A percentile compares a stretch with the other conserved stretches of the same genome.
Conservation (phyloP, 2,888 invertebrate genomes). For the Thalpophila matura region DNA sequence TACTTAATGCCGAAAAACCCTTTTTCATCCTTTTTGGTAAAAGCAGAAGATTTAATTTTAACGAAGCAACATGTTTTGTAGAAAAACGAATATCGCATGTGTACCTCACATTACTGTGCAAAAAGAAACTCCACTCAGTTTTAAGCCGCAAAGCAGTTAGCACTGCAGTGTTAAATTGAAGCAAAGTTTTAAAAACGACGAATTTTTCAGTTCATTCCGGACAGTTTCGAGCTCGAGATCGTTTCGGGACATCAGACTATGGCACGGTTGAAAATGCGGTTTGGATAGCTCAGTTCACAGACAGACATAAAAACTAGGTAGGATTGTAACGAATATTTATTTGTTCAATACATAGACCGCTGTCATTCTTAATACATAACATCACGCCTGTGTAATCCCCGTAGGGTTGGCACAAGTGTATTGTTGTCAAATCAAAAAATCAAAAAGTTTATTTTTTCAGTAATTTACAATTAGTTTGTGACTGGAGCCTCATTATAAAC, state of each 20-base stretch:
- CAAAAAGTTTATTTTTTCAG: too few relatives aligned
- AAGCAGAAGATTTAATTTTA: slow-evolving; percentile 11
- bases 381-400: too few relatives aligned
- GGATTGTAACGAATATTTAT: too few relatives aligned
- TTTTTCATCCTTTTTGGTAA: neutral
- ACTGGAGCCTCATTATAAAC: too few relatives aligned
- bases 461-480: too few relatives aligned
- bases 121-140: slow-evolving; percentile 40
- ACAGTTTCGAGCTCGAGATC: slow-evolving; percentile 2
- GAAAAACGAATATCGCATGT: slow-evolving; percentile 38
- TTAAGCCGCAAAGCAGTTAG: slow-evolving; percentile 49
- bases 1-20: neutral
- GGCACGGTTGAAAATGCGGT: slow-evolving; percentile 2
- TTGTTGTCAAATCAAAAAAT: too few relatives aligned
- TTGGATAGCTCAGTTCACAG: slow-evolving; percentile 12
- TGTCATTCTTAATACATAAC: too few relatives aligned
- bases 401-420: too few relatives aligned
- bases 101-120: slow-evolving; percentile 34
- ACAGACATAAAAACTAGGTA: slow-evolving; percentile 6
- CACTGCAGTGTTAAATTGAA: slow-evolving; percentile 46
- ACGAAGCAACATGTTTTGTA: slow-evolving; percentile 5
- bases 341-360: too few relatives aligned
- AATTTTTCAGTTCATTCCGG: slow-evolving; percentile 24
- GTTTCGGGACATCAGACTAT: slow-evolving; percentile 15
- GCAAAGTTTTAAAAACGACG: slow-evolving; percentile 16